Evolutionary conservation across 2,113 vertebrate species (phyloP).

Genomic region (Megalops atlanticus): DNA sequence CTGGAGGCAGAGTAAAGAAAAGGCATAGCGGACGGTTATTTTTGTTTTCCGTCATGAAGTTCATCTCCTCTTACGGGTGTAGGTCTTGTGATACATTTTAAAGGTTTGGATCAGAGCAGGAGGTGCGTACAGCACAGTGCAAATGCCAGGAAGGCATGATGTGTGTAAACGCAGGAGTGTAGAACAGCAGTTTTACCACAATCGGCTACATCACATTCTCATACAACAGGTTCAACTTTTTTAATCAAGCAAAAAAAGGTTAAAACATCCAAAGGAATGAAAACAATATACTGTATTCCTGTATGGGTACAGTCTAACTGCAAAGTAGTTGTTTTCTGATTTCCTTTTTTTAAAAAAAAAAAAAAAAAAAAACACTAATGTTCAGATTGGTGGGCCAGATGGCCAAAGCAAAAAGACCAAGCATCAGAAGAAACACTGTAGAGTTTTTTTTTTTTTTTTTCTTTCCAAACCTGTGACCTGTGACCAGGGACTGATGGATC

Average conservation of each 20-base stretch:
- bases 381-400: conserved; percentile 42
- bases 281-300: too few relatives aligned
- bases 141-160: too few relatives aligned
- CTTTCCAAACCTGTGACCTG: conserved; percentile 51
- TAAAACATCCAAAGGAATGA: background rate
- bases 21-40: too few relatives aligned
- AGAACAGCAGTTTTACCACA: too few relatives aligned
- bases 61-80: too few relatives aligned
- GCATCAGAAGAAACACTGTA: background rate
- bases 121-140: too few relatives aligned
- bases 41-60: too few relatives aligned
- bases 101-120: too few relatives aligned
- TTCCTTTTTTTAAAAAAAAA: conserved; percentile 27
- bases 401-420: background rate
- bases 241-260: background rate
- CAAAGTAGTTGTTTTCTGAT: conserved; percentile 20
- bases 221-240: background rate
- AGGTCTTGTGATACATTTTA: too few relatives aligned
- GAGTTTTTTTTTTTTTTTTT: background rate
- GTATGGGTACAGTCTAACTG: background rate
- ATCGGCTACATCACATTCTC: too few relatives aligned
- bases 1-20: too few relatives aligned
- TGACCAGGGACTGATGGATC: conserved; percentile 54
- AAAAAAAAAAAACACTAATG: conserved; percentile 29
- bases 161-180: too few relatives aligned